Evolutionary conservation across 2,113 vertebrate species (phyloP).

Genomic region (Prunella himalayana): DNA sequence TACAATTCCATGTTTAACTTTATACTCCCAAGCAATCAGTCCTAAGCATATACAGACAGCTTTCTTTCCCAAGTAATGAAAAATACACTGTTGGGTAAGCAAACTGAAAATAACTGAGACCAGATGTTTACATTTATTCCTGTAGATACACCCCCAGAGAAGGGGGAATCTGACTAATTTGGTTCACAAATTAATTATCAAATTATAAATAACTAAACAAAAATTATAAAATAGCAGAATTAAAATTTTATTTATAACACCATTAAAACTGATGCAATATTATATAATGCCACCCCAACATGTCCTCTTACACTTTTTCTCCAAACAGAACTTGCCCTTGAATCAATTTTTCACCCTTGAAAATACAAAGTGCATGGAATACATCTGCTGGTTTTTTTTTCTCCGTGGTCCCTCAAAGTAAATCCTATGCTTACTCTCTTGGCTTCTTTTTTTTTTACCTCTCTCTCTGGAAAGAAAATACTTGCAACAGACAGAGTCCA

Average conservation of each 20-base stretch:
- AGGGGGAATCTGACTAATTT: not conserved
- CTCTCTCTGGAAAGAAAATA: not conserved
- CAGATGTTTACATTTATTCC: not conserved
- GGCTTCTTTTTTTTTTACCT: not conserved
- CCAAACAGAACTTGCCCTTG: not conserved
- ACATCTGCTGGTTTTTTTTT: not conserved
- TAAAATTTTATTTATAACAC: not conserved
- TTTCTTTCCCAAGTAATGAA: not conserved
- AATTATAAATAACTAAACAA: not conserved
- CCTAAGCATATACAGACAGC: not conserved
- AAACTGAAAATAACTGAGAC: not conserved
- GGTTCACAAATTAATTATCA: not conserved
- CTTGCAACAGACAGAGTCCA: not conserved
- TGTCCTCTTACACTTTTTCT: not conserved
- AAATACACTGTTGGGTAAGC: not conserved
- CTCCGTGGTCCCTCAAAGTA: not conserved
- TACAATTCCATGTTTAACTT: constrained; percentile 35
- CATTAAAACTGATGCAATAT: not conserved
- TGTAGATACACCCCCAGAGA: not conserved
- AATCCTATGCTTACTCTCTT: not conserved
- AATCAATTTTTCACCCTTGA: not conserved
- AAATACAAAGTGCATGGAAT: not conserved
- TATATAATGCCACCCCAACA: not conserved
- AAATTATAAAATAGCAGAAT: not conserved
- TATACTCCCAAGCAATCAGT: constrained; percentile 1